phyloP scores from a whole-genome alignment of 2,888 invertebrate species.

The Drosophila maculinotata region DNA sequence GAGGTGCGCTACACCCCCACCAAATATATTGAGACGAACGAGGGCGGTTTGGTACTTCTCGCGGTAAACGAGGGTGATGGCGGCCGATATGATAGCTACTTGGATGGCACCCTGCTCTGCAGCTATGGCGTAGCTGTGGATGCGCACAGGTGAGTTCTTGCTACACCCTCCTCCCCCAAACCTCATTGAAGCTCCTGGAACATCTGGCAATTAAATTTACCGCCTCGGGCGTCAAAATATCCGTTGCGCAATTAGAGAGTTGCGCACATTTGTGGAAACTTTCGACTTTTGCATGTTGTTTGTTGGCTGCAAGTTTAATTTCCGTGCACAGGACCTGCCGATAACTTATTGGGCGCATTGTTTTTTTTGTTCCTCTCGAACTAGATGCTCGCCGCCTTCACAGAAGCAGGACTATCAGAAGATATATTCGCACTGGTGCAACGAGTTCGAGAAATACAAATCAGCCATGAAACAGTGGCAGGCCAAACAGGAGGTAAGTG shows the following conservation, averaged over 20 bases:
- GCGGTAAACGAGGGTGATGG: conserved; percentile 95
- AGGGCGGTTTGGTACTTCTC: conserved; percentile 95
- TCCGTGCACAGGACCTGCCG: conserved; percentile 23
- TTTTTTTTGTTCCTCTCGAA: neutral
- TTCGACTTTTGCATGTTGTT: conserved; percentile 25
- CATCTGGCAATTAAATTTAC: conserved; percentile 50
- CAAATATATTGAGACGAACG: conserved; percentile 96
- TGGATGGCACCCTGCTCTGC: conserved; percentile 94
- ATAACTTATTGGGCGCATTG: conserved; percentile 51
- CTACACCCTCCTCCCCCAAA: neutral
- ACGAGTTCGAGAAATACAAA: conserved; percentile 99
- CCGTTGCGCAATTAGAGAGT: conserved; percentile 59
- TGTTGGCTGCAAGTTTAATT: conserved; percentile 30
- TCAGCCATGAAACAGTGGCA: conserved; percentile 98
- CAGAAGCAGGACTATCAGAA: conserved; percentile 97
- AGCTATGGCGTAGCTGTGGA: conserved; percentile 97
- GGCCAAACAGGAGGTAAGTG: conserved; percentile 92
- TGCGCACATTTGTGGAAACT: conserved; percentile 36
- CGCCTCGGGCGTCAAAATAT: conserved; percentile 45
- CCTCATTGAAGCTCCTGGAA: neutral
- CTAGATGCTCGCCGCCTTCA: conserved; percentile 93
- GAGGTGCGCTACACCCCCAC: conserved; percentile 89
- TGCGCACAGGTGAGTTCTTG: conserved; percentile 89
- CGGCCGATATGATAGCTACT: conserved; percentile 95
- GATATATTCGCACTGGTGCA: conserved; percentile 99